Percentiles rank a stretch among this genome's conserved stretches.
Conservation (phyloP, 2,113 vertebrate genomes). For the Paratilapia polleni region DNA sequence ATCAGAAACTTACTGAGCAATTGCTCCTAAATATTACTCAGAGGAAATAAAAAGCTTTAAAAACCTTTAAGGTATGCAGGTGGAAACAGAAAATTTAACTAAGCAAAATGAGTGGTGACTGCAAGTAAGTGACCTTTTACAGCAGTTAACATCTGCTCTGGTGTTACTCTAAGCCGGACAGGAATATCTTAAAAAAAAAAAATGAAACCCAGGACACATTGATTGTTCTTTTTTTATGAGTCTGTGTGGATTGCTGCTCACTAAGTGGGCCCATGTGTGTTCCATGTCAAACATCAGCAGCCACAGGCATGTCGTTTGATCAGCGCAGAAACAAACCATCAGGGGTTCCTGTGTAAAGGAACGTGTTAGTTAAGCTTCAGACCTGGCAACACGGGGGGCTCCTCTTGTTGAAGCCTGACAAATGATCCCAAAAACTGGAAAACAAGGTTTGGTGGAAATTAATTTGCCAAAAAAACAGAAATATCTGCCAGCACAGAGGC, state of each 20-base stretch:
- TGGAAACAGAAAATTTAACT: constrained; percentile 1
- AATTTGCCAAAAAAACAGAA: not conserved
- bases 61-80: constrained; percentile 19
- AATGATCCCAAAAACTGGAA: constrained; percentile 16
- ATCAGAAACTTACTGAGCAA: not conserved
- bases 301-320: constrained; percentile 58
- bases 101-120: not conserved
- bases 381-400: constrained; percentile 22
- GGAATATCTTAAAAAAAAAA: not conserved
- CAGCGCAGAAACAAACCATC: constrained; percentile 25
- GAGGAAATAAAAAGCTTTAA: not conserved
- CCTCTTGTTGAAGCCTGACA: not conserved
- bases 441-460: not conserved
- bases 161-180: not conserved
- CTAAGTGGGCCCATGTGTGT: constrained; percentile 59
- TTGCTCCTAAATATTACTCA: not conserved
- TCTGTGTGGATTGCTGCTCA: constrained; percentile 2
- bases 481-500: constrained; percentile 4
- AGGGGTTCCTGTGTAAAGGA: constrained; percentile 38
- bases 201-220: constrained; percentile 17
- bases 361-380: not conserved
- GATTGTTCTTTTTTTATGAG: constrained; percentile 46
- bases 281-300: constrained; percentile 44
- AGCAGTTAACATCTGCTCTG: constrained; percentile 33
- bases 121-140: not conserved